Evolutionary conservation across 2,888 invertebrate genomes (phyloP).

Genomic region (Himalopsyche tibetana): DNA sequence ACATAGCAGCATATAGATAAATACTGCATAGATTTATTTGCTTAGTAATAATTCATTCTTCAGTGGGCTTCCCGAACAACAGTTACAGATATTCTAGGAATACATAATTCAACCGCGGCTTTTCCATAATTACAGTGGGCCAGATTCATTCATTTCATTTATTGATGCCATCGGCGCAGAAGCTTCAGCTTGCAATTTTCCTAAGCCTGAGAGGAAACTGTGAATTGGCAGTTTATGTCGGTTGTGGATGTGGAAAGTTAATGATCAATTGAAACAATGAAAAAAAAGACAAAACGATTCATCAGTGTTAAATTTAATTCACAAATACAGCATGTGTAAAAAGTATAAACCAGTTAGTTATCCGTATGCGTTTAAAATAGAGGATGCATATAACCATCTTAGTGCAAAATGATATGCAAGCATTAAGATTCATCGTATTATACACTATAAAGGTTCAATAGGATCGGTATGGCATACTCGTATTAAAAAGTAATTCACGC

Average conservation of each 20-base stretch:
- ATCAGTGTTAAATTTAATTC: slow-evolving; percentile 44
- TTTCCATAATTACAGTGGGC: no score
- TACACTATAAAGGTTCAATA: not conserved
- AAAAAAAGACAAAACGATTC: slow-evolving; percentile 14
- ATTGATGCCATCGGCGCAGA: no score
- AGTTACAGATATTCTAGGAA: no score
- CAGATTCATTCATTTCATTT: no score
- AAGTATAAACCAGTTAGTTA: slow-evolving; percentile 40
- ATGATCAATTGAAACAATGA: not conserved
- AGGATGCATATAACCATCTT: slow-evolving; percentile 34
- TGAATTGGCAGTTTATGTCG: not conserved
- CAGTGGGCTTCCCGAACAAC: no score
- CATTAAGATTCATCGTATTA: not conserved
- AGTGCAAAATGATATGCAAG: slow-evolving; percentile 42
- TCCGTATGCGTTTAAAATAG: slow-evolving; percentile 7
- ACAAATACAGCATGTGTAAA: slow-evolving; percentile 41
- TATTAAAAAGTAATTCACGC: not conserved
- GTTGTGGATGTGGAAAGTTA: not conserved
- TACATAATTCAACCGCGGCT: no score
- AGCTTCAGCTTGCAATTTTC: not conserved
- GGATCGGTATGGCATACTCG: not conserved
- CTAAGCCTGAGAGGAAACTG: not conserved
- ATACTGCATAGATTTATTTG: no score
- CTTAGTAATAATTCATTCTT: no score
- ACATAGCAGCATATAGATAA: no score